Evolutionary conservation across 2,113 vertebrate genomes (phyloP), one percentile per base, ranked within the genome.

Genomic region (Rhadina sibilatrix): DNA sequence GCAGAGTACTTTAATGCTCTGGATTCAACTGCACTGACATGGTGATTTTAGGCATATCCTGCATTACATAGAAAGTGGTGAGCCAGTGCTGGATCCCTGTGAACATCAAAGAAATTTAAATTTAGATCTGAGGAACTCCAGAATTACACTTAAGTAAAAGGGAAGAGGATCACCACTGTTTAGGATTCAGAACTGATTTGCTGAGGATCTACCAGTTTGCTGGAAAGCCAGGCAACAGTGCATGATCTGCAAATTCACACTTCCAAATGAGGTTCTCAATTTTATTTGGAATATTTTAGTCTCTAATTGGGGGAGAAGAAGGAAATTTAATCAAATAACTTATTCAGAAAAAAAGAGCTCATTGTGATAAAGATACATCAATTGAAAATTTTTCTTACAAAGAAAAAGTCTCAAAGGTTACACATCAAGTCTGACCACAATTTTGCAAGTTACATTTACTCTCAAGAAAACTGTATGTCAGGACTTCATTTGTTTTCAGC

Each of bases 401-500:
- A 79, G 46, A 83, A 90, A 56, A 15, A 78, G 83, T 54, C 24
- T 72, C 18, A 23, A 47, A 72, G 33, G n/a, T 40, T 63, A 87
- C 30, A 33, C 30, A 86, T 9, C 16, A 81, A 87, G 21, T 47
- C 71, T 89, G 72, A 89, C 37, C 16, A 76, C 38, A 92, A 80
- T 68, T 89, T 84, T 87, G 38, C 35, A 93, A 82, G 38, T 65
- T 64, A 88, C 2, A 5, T 74, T 89, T 87, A 79, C 25, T 94
- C 50, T 65, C 54, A 59, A 68, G 47, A 94, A 91, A 95, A 86
- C 35, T n/a, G 3, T 57, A 60, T 84, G 46, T 83, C 75, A 87
- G 46, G 66, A 88, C 35, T 93, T 87, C 22, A 83, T 89, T 95
- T 96, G 94, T 92, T 96, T 96, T 95, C 94, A 96, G 94, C 87